Evolutionary conservation across 2,888 invertebrate species (phyloP).

Genomic region (Cheiracanthium punctorium): DNA sequence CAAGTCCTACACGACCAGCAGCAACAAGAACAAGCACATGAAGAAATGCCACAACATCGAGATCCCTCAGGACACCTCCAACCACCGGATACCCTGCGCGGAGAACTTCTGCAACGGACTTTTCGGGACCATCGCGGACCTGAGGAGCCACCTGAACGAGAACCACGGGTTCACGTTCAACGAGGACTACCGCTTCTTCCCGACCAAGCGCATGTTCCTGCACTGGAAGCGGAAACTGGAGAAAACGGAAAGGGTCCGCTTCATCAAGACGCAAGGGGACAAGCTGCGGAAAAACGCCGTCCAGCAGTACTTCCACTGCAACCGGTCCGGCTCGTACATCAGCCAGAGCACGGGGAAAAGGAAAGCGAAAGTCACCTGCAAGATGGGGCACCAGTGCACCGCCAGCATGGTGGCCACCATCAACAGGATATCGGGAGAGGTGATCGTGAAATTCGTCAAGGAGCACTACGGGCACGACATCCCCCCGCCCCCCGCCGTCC

Average conservation of each 20-base stretch:
- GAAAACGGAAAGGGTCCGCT: slow-evolving; percentile 53
- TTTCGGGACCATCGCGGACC: slow-evolving; percentile 58
- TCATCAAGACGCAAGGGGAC: slow-evolving; percentile 66
- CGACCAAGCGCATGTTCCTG: slow-evolving; percentile 49
- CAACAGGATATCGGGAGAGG: slow-evolving; percentile 60
- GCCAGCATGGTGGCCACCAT: slow-evolving; percentile 64
- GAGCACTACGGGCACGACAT: slow-evolving; percentile 66
- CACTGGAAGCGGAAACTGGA: slow-evolving; percentile 63
- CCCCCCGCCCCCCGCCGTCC: slow-evolving; percentile 60
- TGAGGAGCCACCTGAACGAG: slow-evolving; percentile 49
- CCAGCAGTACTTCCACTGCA: slow-evolving; percentile 63
- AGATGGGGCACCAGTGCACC: slow-evolving; percentile 65
- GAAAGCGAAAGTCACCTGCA: slow-evolving; percentile 64
- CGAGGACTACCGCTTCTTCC: slow-evolving; percentile 62
- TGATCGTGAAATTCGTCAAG: slow-evolving; percentile 65
- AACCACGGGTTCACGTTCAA: slow-evolving; percentile 46
- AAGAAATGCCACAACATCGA: slow-evolving; percentile 63
- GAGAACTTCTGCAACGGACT: slow-evolving; percentile 61
- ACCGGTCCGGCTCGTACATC: slow-evolving; percentile 59
- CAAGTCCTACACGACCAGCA: slow-evolving; percentile 58
- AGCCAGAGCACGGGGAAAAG: slow-evolving; percentile 63
- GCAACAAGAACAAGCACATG: slow-evolving; percentile 57
- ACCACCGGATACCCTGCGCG: slow-evolving; percentile 59
- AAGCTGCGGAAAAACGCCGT: slow-evolving; percentile 64
- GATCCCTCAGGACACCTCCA: slow-evolving; percentile 51